These are phyloP conservation scores for Gracilinanus agilis DNA, from an alignment of 2,113 vertebrate species.

Conservation along the genomic window DNA sequence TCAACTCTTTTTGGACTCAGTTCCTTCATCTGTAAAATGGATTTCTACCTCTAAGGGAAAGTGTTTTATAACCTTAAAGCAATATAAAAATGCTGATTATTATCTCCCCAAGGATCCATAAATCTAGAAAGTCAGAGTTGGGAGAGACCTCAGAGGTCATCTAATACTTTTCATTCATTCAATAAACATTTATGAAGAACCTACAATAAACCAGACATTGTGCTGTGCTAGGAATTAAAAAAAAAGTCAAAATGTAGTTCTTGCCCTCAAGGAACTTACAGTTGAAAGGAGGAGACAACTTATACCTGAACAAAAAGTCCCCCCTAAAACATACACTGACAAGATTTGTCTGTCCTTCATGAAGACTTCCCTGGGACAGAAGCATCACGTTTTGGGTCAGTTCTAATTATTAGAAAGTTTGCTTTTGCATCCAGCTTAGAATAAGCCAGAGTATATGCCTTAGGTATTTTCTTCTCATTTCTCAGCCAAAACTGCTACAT, in stretches of 20 bases:
- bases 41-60: not conserved
- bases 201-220: not conserved
- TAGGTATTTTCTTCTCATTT: not conserved
- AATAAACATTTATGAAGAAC: not conserved
- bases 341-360: not conserved
- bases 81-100: not conserved
- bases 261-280: not conserved
- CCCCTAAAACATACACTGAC: too few relatives aligned
- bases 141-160: not conserved
- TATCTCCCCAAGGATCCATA: not conserved
- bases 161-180: not conserved
- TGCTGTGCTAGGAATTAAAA: not conserved
- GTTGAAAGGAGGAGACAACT: not conserved
- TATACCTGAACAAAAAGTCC: not conserved
- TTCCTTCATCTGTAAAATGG: not conserved
- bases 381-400: not conserved
- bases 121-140: not conserved
- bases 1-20: not conserved
- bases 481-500: not conserved
- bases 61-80: not conserved
- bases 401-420: not conserved
- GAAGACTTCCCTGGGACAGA: not conserved
- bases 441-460: not conserved
- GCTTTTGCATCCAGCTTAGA: not conserved
- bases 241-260: not conserved